phyloP scores from a whole-genome alignment of 2,797 vertebrate species.

The Neosalanx taihuensis region DNA sequence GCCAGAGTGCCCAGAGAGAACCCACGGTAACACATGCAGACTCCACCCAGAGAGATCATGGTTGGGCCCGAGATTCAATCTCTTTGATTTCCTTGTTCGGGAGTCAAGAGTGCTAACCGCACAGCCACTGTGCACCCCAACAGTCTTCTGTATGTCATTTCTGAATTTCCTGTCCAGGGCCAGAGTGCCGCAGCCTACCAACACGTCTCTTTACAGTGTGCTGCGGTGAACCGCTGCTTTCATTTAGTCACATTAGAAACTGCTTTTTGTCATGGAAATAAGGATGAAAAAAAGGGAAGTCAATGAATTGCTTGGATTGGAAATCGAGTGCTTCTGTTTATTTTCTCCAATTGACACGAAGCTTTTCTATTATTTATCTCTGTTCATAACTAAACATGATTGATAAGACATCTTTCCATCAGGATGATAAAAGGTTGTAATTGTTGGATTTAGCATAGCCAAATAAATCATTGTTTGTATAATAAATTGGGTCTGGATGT shows the following conservation, averaged over 20 bases:
- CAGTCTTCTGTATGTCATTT: slow-evolving; percentile 35
- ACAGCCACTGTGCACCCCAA: too few relatives aligned
- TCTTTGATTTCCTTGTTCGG: too few relatives aligned
- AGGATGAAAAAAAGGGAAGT: background rate
- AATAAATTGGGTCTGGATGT: slow-evolving; percentile 32
- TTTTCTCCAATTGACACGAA: background rate
- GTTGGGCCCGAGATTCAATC: too few relatives aligned
- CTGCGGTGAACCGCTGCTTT: slow-evolving; percentile 20
- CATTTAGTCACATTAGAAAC: slow-evolving; percentile 11
- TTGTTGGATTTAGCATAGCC: slow-evolving; percentile 29
- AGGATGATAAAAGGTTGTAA: slow-evolving; percentile 36
- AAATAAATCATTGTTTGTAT: slow-evolving; percentile 40
- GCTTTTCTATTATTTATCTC: slow-evolving; percentile 19
- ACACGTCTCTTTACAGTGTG: slow-evolving; percentile 12
- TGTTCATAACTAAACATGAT: slow-evolving; percentile 43
- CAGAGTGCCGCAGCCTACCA: slow-evolving; percentile 32
- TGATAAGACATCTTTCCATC: slow-evolving; percentile 46
- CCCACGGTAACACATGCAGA: too few relatives aligned
- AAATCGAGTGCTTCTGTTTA: background rate
- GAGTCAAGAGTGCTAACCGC: too few relatives aligned
- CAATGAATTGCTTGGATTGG: background rate
- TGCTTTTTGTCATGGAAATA: background rate
- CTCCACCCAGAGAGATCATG: too few relatives aligned
- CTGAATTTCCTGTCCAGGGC: slow-evolving; percentile 51
- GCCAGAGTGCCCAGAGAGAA: too few relatives aligned